Percentiles rank a stretch among this genome's conserved stretches.
Evolutionary conservation across 2,888 invertebrate species (phyloP).

Genomic region (Entomobrya multifasciata): DNA sequence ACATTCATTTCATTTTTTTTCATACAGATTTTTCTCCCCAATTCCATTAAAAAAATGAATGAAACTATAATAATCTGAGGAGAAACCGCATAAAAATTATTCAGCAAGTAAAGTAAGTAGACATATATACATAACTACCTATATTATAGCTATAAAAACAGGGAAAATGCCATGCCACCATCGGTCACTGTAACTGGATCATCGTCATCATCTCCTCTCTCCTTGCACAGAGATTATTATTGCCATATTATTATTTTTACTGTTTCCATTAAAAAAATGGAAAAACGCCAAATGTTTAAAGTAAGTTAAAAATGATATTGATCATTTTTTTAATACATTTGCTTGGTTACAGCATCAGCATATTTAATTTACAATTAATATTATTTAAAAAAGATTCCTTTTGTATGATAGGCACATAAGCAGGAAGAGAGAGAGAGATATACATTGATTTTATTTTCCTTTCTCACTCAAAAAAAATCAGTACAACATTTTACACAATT

Average conservation of each 20-base stretch:
- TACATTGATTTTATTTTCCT: background rate
- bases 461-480: conserved; percentile 29
- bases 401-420: background rate
- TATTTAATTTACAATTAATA: conserved; percentile 4
- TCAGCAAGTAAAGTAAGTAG: conserved; percentile 24
- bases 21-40: conserved; percentile 60
- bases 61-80: conserved; percentile 32
- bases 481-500: conserved; percentile 3
- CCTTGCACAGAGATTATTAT: conserved; percentile 60
- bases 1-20: no score
- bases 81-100: no score
- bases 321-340: conserved; percentile 3
- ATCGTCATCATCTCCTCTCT: background rate
- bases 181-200: conserved; percentile 73
- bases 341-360: background rate
- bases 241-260: conserved; percentile 4
- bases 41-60: conserved; percentile 62
- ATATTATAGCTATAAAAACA: conserved; percentile 40
- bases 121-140: no score
- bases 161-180: conserved; percentile 72
- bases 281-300: conserved; percentile 53
- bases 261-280: conserved; percentile 54
- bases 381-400: conserved; percentile 1
- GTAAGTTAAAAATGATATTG: background rate
- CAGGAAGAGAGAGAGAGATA: background rate